phyloP scores from a whole-genome alignment of 1,140 invertebrate species.

The Cecropterus lyciades region DNA sequence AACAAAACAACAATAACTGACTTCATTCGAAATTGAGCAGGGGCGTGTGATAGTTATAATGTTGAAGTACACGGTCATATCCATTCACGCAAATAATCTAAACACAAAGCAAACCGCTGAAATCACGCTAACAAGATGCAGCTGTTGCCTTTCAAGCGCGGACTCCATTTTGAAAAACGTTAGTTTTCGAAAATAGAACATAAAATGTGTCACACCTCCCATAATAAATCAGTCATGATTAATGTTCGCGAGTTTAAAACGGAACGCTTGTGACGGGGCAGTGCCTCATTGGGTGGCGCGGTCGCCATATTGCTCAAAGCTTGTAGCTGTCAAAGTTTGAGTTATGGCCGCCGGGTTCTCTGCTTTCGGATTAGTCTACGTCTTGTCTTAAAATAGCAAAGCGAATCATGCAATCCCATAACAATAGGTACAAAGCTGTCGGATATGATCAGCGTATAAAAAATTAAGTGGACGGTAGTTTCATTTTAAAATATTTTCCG shows the following conservation, averaged over 20 bases:
- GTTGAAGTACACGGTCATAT: constrained; percentile 46
- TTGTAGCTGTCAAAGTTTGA: constrained; percentile 83
- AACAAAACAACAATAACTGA: constrained; percentile 54
- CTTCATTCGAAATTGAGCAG: constrained; percentile 48
- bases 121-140: constrained; percentile 80
- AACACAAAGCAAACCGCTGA: constrained; percentile 69
- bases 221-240: constrained; percentile 81
- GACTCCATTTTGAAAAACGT: constrained; percentile 80
- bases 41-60: constrained; percentile 53
- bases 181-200: constrained; percentile 82
- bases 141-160: constrained; percentile 71
- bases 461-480: constrained; percentile 43
- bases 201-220: constrained; percentile 83
- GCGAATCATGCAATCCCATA: constrained; percentile 50
- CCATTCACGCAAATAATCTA: constrained; percentile 77
- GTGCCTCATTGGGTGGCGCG: constrained; percentile 79
- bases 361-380: constrained; percentile 68
- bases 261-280: constrained; percentile 75
- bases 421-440: constrained; percentile 32
- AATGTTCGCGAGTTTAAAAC: constrained; percentile 72
- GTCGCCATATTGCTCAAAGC: constrained; percentile 80
- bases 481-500: constrained; percentile 46
- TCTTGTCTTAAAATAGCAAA: constrained; percentile 75
- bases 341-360: constrained; percentile 71
- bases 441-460: constrained; percentile 40